These are phyloP conservation scores for Sialia sialis DNA, from an alignment of 2,113 vertebrate species.

Conservation along the genomic window DNA sequence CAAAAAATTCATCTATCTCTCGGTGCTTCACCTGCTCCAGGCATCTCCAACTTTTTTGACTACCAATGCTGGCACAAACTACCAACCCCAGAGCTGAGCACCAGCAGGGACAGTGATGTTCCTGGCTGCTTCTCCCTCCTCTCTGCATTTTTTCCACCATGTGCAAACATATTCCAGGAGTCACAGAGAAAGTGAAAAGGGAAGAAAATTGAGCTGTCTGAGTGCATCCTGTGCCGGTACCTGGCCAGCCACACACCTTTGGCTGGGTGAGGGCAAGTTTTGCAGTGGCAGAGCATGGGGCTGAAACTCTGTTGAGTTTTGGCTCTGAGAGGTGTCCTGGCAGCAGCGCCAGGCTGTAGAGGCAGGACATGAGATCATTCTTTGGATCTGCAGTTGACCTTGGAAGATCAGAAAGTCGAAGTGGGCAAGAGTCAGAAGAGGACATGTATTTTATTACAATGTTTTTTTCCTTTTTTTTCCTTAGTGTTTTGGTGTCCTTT, in stretches of 20 bases:
- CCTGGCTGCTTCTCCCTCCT: background rate
- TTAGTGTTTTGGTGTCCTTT: background rate
- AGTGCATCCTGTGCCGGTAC: rapidly evolving
- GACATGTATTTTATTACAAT: background rate
- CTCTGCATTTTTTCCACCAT: conserved; percentile 31
- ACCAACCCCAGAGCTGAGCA: rapidly evolving
- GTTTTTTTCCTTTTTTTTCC: background rate
- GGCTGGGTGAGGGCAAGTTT: background rate
- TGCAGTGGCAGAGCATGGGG: background rate
- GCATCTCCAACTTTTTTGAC: background rate
- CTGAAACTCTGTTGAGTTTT: background rate
- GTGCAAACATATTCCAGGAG: conserved; percentile 7
- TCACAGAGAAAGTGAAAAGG: background rate
- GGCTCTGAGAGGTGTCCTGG: background rate
- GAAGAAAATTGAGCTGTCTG: background rate
- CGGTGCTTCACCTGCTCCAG: background rate
- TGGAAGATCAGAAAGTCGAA: background rate
- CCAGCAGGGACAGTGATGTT: background rate
- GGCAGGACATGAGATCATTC: background rate
- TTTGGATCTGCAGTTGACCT: background rate
- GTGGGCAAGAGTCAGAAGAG: background rate
- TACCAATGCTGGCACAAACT: background rate
- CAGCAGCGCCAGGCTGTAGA: background rate
- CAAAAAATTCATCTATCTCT: background rate
- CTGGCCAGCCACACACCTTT: rapidly evolving